A percentile compares a stretch with the other conserved stretches of the same genome.
These are phyloP conservation scores for Oncorhynchus gorbuscha DNA, from an alignment of 2,113 vertebrate species.

Conservation along the genomic window DNA sequence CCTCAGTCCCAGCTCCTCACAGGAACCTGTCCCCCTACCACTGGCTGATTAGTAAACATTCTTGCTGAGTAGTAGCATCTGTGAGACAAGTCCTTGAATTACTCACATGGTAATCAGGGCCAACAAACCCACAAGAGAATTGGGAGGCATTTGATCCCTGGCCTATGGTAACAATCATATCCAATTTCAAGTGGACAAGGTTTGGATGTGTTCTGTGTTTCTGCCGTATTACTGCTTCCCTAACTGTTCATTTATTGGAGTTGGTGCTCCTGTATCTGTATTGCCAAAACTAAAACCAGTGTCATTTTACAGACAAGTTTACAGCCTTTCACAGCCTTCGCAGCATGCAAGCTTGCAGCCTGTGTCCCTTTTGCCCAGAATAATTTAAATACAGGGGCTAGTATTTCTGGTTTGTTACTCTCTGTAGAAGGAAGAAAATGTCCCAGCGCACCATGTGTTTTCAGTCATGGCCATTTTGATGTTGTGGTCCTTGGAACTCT, in stretches of 20 bases:
- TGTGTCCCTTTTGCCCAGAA: too few species aligned
- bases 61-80: not conserved
- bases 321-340: not conserved
- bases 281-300: slow-evolving; percentile 16
- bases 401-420: slow-evolving; percentile 17
- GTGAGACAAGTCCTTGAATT: not conserved
- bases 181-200: not conserved
- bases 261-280: not conserved
- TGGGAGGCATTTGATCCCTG: not conserved
- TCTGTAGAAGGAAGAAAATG: not conserved
- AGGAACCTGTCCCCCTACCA: not conserved
- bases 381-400: too few species aligned
- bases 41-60: not conserved
- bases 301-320: slow-evolving; percentile 2
- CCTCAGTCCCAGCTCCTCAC: not conserved
- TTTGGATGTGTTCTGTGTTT: too few species aligned
- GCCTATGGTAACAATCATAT: not conserved
- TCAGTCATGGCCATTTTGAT: not conserved
- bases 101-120: not conserved
- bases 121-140: not conserved
- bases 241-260: too few species aligned
- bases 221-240: too few species aligned
- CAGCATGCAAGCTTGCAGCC: not conserved
- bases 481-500: not conserved
- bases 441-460: too few species aligned